A percentile compares a stretch with the other conserved stretches of the same genome.
Conservation (phyloP, 92 coral and sea anemone species). For the Paramuricea clavata region DNA sequence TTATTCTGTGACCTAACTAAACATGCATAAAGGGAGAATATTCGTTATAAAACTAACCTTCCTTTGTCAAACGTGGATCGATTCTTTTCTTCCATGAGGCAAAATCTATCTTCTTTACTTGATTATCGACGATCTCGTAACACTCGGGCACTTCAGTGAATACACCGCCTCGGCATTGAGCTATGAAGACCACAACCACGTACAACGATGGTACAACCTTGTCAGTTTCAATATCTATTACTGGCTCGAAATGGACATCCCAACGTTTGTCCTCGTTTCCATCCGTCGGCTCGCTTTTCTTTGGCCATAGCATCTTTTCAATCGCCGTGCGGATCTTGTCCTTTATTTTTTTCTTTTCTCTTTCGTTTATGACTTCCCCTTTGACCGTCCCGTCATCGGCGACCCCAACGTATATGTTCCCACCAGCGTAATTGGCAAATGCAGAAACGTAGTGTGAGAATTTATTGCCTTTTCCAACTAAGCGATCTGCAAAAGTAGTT, state of each 20-base stretch:
- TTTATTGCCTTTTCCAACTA: slow-evolving; percentile 8
- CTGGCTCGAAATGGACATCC: slow-evolving; percentile 58
- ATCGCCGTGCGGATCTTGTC: not conserved
- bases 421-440: slow-evolving; percentile 60
- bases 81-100: slow-evolving; percentile 40
- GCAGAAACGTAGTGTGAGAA: slow-evolving; percentile 51
- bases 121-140: slow-evolving; percentile 48
- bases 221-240: slow-evolving; percentile 22
- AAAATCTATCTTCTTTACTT: slow-evolving; percentile 45
- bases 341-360: slow-evolving; percentile 25
- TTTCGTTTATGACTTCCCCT: slow-evolving; percentile 33
- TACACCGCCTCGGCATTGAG: slow-evolving; percentile 58
- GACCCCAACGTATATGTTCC: slow-evolving; percentile 53
- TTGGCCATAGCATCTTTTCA: slow-evolving; percentile 63
- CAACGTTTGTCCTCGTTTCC: slow-evolving; percentile 43
- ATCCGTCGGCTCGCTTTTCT: slow-evolving; percentile 23
- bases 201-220: not conserved
- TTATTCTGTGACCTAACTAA: not conserved
- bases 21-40: not conserved
- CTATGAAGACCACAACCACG: slow-evolving; percentile 49
- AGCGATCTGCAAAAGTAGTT: slow-evolving; percentile 41
- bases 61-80: not conserved
- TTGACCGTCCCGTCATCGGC: slow-evolving; percentile 43
- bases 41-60: not conserved
- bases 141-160: slow-evolving; percentile 45